Evolutionary conservation across 2,888 invertebrate genomes (phyloP).

Genomic region (Ophion slaviceki): DNA sequence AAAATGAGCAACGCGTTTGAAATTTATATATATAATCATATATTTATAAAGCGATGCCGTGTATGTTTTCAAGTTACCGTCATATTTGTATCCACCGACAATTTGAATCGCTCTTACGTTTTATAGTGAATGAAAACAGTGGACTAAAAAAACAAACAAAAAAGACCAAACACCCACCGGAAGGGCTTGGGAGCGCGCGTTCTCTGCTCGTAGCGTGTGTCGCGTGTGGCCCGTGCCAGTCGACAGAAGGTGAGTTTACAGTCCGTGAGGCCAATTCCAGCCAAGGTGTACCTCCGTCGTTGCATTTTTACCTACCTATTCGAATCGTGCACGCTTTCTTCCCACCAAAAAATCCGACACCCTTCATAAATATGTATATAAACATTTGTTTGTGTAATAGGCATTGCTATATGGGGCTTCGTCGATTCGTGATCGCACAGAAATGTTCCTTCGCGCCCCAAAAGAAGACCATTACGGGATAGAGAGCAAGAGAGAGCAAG

Average conservation of each 20-base stretch:
- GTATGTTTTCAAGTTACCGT: neutral
- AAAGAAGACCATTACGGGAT: conserved; percentile 44
- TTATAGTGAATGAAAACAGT: neutral
- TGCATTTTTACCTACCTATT: conserved; percentile 24
- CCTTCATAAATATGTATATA: conserved; percentile 22
- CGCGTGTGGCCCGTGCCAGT: conserved; percentile 59
- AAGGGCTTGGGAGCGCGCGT: conserved; percentile 26
- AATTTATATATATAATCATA: neutral
- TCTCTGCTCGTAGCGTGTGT: conserved; percentile 34
- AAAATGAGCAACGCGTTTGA: too few relatives aligned
- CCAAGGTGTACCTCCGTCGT: conserved; percentile 43
- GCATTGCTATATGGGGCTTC: conserved; percentile 15
- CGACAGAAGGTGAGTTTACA: conserved; percentile 34
- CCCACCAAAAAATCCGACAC: conserved; percentile 12
- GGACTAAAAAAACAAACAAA: conserved; percentile 30
- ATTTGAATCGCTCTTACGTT: conserved; percentile 8
- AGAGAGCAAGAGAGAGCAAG: conserved; percentile 2
- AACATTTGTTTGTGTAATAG: neutral
- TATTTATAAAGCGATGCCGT: neutral
- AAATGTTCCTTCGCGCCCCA: conserved; percentile 29
- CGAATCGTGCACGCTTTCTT: neutral
- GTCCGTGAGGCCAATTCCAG: conserved; percentile 27
- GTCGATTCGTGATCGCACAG: conserved; percentile 36
- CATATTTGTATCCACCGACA: neutral
- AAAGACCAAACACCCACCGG: conserved; percentile 30